A percentile compares a stretch with the other conserved stretches of the same genome.
These are phyloP conservation scores for Laterallus jamaicensis DNA, from an alignment of 2,113 vertebrate species.

Conservation along the genomic window DNA sequence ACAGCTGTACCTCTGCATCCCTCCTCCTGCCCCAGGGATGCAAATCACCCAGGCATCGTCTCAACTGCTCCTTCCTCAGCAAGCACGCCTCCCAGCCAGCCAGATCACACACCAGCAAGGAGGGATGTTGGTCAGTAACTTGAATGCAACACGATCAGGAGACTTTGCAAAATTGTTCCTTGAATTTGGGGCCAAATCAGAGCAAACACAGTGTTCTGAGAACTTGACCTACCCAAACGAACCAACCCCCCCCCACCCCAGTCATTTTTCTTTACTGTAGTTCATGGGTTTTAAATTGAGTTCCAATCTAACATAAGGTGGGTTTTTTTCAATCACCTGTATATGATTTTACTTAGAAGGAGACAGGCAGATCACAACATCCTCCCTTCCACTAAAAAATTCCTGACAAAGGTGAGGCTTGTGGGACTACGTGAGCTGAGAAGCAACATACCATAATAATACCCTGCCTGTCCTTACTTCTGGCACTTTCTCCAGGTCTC, in stretches of 20 bases:
- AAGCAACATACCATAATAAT: not conserved
- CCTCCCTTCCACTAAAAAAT: slow-evolving; percentile 9
- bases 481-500: slow-evolving; percentile 51
- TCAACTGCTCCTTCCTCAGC: not conserved
- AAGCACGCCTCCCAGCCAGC: not conserved
- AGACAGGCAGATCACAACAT: not conserved
- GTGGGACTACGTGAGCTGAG: not conserved
- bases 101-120: fast-evolving
- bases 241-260: not conserved
- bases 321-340: not conserved
- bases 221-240: not conserved
- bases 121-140: not conserved
- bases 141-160: fast-evolving
- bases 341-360: not conserved
- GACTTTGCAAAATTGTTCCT: not conserved
- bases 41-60: fast-evolving
- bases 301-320: not conserved
- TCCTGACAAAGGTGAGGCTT: slow-evolving; percentile 39
- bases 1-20: not conserved
- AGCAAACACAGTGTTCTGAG: not conserved
- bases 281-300: not conserved
- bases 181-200: not conserved
- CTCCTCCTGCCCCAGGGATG: not conserved
- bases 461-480: slow-evolving; percentile 11
- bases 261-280: not conserved